phyloP scores from a whole-genome alignment of 2,888 invertebrate genomes.

The Drosophila atripex region DNA sequence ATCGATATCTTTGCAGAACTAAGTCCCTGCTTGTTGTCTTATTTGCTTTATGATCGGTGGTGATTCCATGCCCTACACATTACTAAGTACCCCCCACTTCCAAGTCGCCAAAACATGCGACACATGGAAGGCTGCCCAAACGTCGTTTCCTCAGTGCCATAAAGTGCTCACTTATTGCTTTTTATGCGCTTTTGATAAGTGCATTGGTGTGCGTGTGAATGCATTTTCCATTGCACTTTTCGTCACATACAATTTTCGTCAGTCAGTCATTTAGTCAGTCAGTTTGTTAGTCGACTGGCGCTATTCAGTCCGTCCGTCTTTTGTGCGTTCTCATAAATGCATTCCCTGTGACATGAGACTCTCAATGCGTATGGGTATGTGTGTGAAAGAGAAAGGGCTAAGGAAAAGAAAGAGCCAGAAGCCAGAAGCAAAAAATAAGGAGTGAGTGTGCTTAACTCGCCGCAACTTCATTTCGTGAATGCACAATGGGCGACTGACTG shows the following conservation, averaged over 20 bases:
- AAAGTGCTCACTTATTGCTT: slow-evolving; percentile 72
- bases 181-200: slow-evolving; percentile 72
- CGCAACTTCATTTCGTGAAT: slow-evolving; percentile 77
- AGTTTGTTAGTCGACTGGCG: slow-evolving; percentile 38
- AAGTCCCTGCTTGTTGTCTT: slow-evolving; percentile 25
- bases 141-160: slow-evolving; percentile 63
- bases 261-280: slow-evolving; percentile 58
- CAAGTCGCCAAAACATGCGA: slow-evolving; percentile 27
- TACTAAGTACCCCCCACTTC: neutral
- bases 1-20: slow-evolving; percentile 28
- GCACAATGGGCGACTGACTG: slow-evolving; percentile 65
- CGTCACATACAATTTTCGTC: slow-evolving; percentile 57
- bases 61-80: slow-evolving; percentile 46
- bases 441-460: slow-evolving; percentile 66
- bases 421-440: slow-evolving; percentile 6
- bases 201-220: slow-evolving; percentile 44
- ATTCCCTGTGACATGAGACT: slow-evolving; percentile 4
- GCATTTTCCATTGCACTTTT: slow-evolving; percentile 70
- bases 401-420: slow-evolving; percentile 6
- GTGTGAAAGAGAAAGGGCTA: slow-evolving; percentile 4
- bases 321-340: slow-evolving; percentile 55
- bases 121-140: slow-evolving; percentile 69
- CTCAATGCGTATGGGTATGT: neutral
- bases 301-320: slow-evolving; percentile 49
- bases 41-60: slow-evolving; percentile 67